A percentile compares a stretch with the other conserved stretches of the same genome.
phyloP scores from a whole-genome alignment of 2,113 vertebrate genomes.

The Castor canadensis region DNA sequence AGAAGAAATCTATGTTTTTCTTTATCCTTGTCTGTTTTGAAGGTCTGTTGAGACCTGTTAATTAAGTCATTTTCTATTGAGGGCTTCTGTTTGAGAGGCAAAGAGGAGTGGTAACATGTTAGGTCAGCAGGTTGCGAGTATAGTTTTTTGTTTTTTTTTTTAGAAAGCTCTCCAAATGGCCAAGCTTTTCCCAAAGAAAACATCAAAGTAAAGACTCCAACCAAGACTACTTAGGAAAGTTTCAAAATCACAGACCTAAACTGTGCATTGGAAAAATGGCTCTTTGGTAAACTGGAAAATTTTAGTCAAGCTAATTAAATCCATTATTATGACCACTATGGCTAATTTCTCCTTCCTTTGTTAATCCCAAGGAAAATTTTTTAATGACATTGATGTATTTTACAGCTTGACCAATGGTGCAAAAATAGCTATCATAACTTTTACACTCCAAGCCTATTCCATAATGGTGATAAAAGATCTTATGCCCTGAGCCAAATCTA shows the following conservation, averaged over 20 bases:
- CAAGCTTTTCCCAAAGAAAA: conserved; percentile 51
- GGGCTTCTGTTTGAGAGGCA: not conserved
- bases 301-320: conserved; percentile 30
- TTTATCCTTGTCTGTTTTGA: not conserved
- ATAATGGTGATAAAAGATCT: not conserved
- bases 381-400: conserved; percentile 3
- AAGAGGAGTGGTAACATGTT: not conserved
- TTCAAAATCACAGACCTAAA: conserved; percentile 47
- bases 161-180: conserved; percentile 25
- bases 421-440: not conserved
- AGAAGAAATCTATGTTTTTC: not conserved
- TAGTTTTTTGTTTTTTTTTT: conserved; percentile 1
- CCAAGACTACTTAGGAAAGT: conserved; percentile 13
- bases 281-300: not conserved
- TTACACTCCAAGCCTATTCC: not conserved
- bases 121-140: not conserved
- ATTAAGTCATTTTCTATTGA: not conserved
- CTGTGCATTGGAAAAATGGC: conserved; percentile 38
- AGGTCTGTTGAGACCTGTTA: not conserved
- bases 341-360: not conserved
- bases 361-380: not conserved
- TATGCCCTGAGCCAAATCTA: not conserved
- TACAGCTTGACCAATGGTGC: not conserved
- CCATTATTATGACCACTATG: not conserved
- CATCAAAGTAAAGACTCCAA: conserved; percentile 16